Percentiles rank a stretch among this genome's conserved stretches.
These are phyloP conservation scores for Sarotherodon lohbergeri DNA, from an alignment of 2,113 vertebrate genomes.

Conservation along the genomic window DNA sequence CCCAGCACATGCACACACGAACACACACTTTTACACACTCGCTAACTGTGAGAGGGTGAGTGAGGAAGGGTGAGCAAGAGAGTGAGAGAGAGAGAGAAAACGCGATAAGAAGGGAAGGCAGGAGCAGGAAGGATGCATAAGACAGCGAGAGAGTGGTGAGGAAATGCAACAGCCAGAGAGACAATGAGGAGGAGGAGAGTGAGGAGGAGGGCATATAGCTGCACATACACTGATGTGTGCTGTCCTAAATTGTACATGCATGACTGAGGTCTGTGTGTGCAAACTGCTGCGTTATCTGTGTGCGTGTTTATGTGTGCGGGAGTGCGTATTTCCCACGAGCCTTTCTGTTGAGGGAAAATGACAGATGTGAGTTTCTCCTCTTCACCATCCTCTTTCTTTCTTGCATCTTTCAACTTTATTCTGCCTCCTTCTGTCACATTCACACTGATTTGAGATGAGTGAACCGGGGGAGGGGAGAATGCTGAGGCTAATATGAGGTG, in stretches of 20 bases:
- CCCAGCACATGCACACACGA: slow-evolving; percentile 46
- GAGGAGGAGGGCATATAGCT: slow-evolving; percentile 24
- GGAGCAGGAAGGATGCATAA: slow-evolving; percentile 15
- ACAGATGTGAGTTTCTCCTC: background rate
- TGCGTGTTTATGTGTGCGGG: background rate
- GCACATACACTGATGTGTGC: slow-evolving; percentile 20
- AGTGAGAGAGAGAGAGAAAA: background rate
- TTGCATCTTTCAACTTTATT: background rate
- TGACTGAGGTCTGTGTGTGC: slow-evolving; percentile 11
- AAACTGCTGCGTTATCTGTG: background rate
- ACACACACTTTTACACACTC: slow-evolving; percentile 37
- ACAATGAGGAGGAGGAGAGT: slow-evolving; percentile 6
- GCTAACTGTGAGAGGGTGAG: slow-evolving; percentile 32
- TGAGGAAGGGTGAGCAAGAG: background rate
- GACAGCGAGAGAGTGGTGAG: slow-evolving; percentile 28
- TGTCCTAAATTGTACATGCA: slow-evolving; percentile 31
- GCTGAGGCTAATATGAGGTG: background rate
- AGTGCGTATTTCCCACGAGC: background rate
- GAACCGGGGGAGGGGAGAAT: background rate
- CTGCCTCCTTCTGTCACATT: background rate
- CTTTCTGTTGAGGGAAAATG: background rate
- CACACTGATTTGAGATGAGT: slow-evolving; percentile 1
- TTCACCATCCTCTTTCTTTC: background rate
- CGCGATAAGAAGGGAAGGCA: slow-evolving; percentile 1
- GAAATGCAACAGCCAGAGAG: slow-evolving; percentile 25